Base-by-base conservation (phyloP, 2,888 invertebrate species). In the Crematogaster levior region DNA sequence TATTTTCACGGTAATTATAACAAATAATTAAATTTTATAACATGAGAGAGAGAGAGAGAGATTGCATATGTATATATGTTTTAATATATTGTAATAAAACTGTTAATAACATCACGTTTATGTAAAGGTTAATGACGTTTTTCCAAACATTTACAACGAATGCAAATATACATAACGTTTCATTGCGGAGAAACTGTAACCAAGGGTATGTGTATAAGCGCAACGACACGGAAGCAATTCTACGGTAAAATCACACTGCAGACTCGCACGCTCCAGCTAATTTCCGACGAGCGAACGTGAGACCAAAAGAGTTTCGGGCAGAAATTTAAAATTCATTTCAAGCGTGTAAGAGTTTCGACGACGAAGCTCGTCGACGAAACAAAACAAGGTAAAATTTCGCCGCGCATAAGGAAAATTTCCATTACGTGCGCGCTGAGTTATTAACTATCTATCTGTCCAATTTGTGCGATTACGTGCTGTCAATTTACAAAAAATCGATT, bases 281-380 rank as follows among this genome's bases (percentile, higher is more conserved):
- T 80, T 40, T 58, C 65, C 40, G 40, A 53, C 63, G 34, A 30
- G 51, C 58, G 58, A 12, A 24, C 24, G 34, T 37, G 37, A 74
- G 74, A 24, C 24, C 53, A 40, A 65, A 58, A 66, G 37, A 34
- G 63, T 63, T 65, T 51, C 24, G 34, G 61, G 63, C n/a, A 53
- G 77, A 86, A 83, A 84, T 86, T 61, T 82, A 58, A 86, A 84
- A 85, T 88, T 87, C 84, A 84, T 86, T 83, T 85, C 56, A 60
- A 63, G 37, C 58, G 66, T 81, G 82, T 77, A 81, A 89, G 85
- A 84, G 68, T 83, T 83, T n/a, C 43, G 61, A 46, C 60, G 58
- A 46, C 43, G 72, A 65, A 68, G 68, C 61, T 56, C 27, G 56
- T 56, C 43, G 56, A 43, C n/a, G n/a, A 56, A 43, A 30, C 30